phyloP scores from a whole-genome alignment of 2,113 vertebrate genomes.

The Dasypus novemcinctus region DNA sequence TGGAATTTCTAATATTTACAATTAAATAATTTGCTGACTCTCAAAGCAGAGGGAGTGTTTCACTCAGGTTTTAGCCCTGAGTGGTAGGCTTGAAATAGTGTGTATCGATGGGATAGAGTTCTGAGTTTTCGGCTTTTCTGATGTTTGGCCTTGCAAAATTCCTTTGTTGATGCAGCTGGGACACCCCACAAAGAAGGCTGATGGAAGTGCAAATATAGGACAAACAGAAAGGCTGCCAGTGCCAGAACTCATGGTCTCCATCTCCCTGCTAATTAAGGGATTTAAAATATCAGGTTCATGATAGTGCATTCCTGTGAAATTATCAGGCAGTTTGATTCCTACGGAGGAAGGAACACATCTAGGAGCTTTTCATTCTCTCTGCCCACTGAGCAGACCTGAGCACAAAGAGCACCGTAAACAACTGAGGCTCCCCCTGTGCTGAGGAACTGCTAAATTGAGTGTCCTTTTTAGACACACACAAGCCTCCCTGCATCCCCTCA shows the following conservation, averaged over 20 bases:
- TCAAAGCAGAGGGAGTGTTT: background rate
- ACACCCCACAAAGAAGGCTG: background rate
- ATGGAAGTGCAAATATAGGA: background rate
- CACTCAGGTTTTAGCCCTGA: rapidly evolving
- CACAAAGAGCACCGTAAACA: rapidly evolving
- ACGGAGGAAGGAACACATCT: background rate
- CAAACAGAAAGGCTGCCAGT: background rate
- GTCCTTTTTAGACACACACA: rapidly evolving
- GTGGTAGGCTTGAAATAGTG: rapidly evolving
- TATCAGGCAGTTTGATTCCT: background rate
- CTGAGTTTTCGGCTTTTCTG: background rate
- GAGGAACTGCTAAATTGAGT: rapidly evolving
- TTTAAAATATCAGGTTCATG: background rate
- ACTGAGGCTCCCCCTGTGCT: background rate
- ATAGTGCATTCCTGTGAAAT: background rate
- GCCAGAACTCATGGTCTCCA: rapidly evolving
- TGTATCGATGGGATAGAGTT: rapidly evolving
- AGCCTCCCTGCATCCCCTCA: rapidly evolving
- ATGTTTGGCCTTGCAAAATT: background rate
- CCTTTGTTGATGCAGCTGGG: constrained; percentile 71
- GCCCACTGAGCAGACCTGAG: background rate
- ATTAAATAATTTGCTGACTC: rapidly evolving
- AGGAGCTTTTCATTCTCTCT: background rate
- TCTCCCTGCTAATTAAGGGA: background rate
- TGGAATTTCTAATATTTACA: rapidly evolving